Evolutionary conservation across 2,888 invertebrate genomes (phyloP), one percentile per base, ranked within the genome.

Genomic region (Leptopterna dolabrata): DNA sequence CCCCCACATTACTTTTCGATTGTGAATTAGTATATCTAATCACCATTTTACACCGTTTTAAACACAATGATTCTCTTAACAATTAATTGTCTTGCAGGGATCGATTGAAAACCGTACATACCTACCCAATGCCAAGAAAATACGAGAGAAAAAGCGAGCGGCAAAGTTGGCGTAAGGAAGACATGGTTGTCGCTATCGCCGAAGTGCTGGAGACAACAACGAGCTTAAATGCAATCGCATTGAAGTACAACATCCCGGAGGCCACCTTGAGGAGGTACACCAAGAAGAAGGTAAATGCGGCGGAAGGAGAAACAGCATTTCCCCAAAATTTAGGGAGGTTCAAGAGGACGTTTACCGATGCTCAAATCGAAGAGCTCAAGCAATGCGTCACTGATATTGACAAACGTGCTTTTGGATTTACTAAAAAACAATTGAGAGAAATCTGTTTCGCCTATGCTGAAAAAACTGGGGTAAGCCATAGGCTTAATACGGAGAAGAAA

Each of bases 121-220:
- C 55, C 55, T 55, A 55, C 55, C 55, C 55, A 55, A 55, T 55
- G 55, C 55, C 55, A 55, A 16, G 55, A 55, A n/a, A n/a, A 55
- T 36, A 36, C 36, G 36, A 36, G 36, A 36, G 36, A 36, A 36
- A 36, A 36, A 36, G 36, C 36, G 36, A 55, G 55, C 55, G 55
- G 55, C 55, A 55, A 55, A 55, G 55, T 55, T 55, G 55, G n/a
- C 55, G 55, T 19, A 55, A 55, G 55, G 55, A 55, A 55, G 55
- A 55, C 55, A 55, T 55, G 55, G 55, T 55, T 55, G 55, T 55
- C 55, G 55, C 55, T 55, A 19, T 55, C 55, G 55, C 55, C 19
- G 55, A 55, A 55, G 55, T 55, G 55, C 55, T 55, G 55, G 55
- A 55, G 55, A 55, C 55, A 55, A 55, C 55, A 55, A n/a, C 55